These are phyloP conservation scores for Poecilia picta DNA, from an alignment of 2,797 vertebrate species.

Conservation along the genomic window DNA sequence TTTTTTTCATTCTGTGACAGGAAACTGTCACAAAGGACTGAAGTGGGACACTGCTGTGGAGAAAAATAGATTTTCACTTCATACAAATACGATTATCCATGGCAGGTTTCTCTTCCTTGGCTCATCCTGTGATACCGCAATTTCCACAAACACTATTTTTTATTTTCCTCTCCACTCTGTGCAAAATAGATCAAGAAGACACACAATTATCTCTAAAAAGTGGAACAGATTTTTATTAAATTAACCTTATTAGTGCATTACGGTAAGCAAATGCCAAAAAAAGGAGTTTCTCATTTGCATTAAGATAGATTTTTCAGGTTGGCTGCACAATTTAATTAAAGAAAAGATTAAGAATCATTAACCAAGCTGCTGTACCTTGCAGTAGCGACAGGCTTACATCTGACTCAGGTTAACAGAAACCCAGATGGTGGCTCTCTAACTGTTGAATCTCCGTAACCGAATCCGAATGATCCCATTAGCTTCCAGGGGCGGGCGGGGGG, in stretches of 20 bases:
- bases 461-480: constrained; percentile 99
- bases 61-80: constrained; percentile 75
- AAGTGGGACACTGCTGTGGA: constrained; percentile 60
- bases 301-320: constrained; percentile 99
- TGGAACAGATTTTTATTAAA: constrained; percentile 99
- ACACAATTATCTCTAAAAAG: constrained; percentile 99
- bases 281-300: constrained; percentile 98
- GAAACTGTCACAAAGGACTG: constrained; percentile 54
- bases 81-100: constrained; percentile 75
- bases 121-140: constrained; percentile 68
- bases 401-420: constrained; percentile 99
- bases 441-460: constrained; percentile 99
- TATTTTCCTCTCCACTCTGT: constrained; percentile 47
- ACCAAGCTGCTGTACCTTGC: constrained; percentile 99
- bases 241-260: constrained; percentile 99
- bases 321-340: constrained; percentile 99
- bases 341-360: constrained; percentile 99
- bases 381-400: constrained; percentile 97
- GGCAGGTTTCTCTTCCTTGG: constrained; percentile 64
- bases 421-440: constrained; percentile 99
- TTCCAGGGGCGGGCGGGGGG: constrained; percentile 76
- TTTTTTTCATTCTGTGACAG: constrained; percentile 46
- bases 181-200: constrained; percentile 93
- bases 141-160: constrained; percentile 84
- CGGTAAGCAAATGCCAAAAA: constrained; percentile 99